Conservation (phyloP, 2,113 vertebrate species). For the Daubentonia madagascariensis region DNA sequence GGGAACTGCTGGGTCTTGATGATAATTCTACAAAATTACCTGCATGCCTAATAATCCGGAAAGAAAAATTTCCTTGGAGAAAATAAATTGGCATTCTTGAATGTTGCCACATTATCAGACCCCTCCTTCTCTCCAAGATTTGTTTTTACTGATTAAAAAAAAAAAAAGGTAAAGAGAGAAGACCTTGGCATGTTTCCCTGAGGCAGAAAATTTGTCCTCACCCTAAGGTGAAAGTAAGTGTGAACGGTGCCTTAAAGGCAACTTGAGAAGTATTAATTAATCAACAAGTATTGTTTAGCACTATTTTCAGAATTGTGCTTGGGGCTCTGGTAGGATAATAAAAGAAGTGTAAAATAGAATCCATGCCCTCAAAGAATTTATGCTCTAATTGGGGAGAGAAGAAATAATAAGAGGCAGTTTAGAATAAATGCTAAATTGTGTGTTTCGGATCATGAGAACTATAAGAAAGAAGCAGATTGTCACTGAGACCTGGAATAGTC, state of each 20-base stretch:
- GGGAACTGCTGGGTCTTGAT: background rate
- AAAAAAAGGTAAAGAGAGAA: background rate
- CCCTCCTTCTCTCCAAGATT: background rate
- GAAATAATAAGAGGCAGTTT: conserved; percentile 16
- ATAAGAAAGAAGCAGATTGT: background rate
- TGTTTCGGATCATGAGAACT: background rate
- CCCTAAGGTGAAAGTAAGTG: conserved; percentile 38
- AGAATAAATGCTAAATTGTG: background rate
- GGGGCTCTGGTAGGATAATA: background rate
- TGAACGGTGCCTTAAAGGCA: conserved; percentile 47
- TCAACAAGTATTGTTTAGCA: conserved; percentile 48
- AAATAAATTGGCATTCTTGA: background rate
- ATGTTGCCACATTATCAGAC: background rate
- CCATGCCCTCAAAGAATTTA: conserved; percentile 1
- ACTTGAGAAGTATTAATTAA: conserved; percentile 13
- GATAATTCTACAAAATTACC: background rate
- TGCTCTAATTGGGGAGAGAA: conserved; percentile 32
- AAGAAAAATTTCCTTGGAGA: background rate
- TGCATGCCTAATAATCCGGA: background rate
- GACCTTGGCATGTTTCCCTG: background rate
- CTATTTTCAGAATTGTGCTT: conserved; percentile 35
- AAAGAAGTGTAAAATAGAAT: conserved; percentile 33
- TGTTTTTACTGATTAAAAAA: background rate
- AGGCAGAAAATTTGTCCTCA: conserved; percentile 11
- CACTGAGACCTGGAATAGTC: background rate